phyloP scores from a whole-genome alignment of 2,888 invertebrate species.

The Lacanobia oleracea region DNA sequence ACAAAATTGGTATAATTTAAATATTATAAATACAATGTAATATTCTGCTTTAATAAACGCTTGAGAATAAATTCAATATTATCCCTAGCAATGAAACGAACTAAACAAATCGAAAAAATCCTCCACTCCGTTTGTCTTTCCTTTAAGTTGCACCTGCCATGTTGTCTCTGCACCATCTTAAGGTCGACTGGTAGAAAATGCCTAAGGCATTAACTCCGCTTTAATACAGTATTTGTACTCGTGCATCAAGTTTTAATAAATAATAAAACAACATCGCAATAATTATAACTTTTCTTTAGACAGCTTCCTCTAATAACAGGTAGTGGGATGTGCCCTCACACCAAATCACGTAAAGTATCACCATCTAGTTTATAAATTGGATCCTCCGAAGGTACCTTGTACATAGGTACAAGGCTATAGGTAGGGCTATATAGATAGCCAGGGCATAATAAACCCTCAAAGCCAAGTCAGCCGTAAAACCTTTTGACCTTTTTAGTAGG shows the following conservation, averaged over 20 bases:
- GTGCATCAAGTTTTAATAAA: no score
- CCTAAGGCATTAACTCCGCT: no score
- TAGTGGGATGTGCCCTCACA: background rate
- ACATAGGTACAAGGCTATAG: no score
- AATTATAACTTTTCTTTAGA: slow-evolving; percentile 11
- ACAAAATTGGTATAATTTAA: no score
- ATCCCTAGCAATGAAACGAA: background rate
- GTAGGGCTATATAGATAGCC: slow-evolving; percentile 3
- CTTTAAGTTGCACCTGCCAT: no score
- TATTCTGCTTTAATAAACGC: no score
- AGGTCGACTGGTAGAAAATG: no score
- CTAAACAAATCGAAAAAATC: background rate
- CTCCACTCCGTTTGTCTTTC: no score
- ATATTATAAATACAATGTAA: no score
- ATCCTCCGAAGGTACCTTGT: slow-evolving; percentile 14
- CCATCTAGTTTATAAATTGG: slow-evolving; percentile 48
- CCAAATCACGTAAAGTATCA: slow-evolving; percentile 25
- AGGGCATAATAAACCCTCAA: slow-evolving; percentile 42
- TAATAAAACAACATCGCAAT: slow-evolving; percentile 3
- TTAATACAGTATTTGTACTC: no score
- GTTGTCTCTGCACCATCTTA: no score
- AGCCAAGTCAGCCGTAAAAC: slow-evolving; percentile 36
- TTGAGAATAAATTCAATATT: no score
- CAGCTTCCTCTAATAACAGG: slow-evolving; percentile 16
- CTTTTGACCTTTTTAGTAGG: slow-evolving; percentile 33